phyloP scores from a whole-genome alignment of 2,797 vertebrate genomes.

The Micropoecilia bifurca region DNA sequence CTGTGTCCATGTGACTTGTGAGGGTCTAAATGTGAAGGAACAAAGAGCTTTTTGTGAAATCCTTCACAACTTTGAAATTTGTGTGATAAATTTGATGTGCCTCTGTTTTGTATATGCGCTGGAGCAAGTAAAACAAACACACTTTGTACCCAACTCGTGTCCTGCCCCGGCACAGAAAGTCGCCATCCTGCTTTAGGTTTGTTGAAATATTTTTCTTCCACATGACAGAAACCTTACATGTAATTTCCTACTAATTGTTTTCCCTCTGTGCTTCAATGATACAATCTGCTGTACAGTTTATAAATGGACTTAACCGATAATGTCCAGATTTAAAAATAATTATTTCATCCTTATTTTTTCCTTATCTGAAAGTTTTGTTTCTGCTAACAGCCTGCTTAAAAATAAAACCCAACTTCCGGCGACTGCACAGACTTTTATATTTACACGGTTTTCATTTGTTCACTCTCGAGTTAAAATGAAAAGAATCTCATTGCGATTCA shows the following conservation, averaged over 20 bases:
- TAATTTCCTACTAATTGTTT: neutral
- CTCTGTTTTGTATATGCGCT: neutral
- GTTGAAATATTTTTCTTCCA: neutral
- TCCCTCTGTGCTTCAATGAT: neutral
- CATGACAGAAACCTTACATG: neutral
- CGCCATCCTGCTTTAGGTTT: neutral
- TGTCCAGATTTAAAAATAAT: neutral
- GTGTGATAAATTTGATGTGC: neutral
- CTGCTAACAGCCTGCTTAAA: neutral
- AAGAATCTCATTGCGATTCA: neutral
- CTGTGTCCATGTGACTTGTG: neutral
- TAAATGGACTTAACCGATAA: neutral
- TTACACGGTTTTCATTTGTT: neutral
- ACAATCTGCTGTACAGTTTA: neutral
- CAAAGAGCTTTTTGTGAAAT: neutral
- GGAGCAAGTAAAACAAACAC: neutral
- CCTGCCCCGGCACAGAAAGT: neutral
- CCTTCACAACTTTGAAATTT: neutral
- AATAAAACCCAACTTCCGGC: neutral
- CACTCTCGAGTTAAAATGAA: neutral
- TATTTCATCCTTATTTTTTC: neutral
- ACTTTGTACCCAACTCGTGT: neutral
- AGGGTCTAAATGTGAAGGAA: neutral
- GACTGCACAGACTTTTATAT: neutral
- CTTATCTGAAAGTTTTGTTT: neutral